These are phyloP conservation scores for Leucoraja ocellata DNA, from an alignment of 2,797 vertebrate species.

Conservation along the genomic window DNA sequence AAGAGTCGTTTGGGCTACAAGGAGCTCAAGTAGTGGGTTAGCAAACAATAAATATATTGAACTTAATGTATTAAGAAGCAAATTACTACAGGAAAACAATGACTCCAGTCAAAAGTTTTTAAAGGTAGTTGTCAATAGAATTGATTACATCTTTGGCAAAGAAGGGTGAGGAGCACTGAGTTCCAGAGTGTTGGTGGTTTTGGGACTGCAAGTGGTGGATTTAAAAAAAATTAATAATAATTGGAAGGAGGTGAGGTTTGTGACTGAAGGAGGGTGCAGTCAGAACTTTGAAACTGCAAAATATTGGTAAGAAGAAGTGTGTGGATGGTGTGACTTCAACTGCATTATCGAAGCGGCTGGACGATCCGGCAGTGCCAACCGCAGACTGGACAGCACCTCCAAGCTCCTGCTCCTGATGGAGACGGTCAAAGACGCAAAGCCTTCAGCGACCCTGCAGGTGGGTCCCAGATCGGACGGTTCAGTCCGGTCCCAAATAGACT, in stretches of 20 bases:
- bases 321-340: background rate
- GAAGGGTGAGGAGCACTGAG: background rate
- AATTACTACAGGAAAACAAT: background rate
- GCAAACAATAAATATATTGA: background rate
- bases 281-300: too few species aligned
- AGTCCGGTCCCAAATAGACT: too few species aligned
- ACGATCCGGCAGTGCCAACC: too few species aligned
- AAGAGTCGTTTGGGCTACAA: background rate
- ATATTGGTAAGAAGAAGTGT: too few species aligned
- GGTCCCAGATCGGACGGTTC: too few species aligned
- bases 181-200: background rate
- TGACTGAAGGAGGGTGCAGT: background rate
- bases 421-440: too few species aligned
- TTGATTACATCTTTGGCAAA: background rate
- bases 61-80: background rate
- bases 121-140: background rate
- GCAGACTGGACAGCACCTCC: too few species aligned
- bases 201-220: background rate
- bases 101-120: too few species aligned
- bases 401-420: too few species aligned
- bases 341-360: too few species aligned
- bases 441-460: too few species aligned
- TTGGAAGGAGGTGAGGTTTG: background rate
- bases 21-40: background rate
- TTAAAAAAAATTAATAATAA: background rate